Evolutionary conservation across 2,888 invertebrate species (phyloP).

Genomic region (Diarsia mendica): DNA sequence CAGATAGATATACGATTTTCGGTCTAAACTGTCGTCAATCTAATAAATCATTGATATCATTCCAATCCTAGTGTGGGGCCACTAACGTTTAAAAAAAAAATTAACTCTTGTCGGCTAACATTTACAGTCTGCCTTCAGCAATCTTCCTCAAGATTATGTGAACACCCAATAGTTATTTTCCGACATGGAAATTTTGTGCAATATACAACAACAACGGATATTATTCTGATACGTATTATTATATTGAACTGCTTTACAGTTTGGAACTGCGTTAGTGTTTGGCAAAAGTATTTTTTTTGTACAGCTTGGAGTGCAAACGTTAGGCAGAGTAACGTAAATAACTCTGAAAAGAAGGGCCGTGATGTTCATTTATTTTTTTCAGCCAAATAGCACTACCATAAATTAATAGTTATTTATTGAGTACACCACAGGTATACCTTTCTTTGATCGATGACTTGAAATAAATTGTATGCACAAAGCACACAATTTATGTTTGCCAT

Average conservation of each 20-base stretch:
- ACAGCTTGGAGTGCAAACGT: too few relatives aligned
- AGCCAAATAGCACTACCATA: background rate
- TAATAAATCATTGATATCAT: too few relatives aligned
- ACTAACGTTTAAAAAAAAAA: too few relatives aligned
- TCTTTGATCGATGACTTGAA: slow-evolving; percentile 24
- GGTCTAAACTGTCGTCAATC: too few relatives aligned
- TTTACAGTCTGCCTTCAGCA: too few relatives aligned
- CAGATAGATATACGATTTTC: too few relatives aligned
- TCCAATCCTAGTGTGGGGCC: too few relatives aligned
- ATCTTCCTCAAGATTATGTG: too few relatives aligned
- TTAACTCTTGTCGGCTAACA: too few relatives aligned
- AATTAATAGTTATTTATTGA: slow-evolving; percentile 10
- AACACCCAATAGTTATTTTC: background rate
- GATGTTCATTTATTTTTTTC: background rate
- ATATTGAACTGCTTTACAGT: too few relatives aligned
- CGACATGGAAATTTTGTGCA: background rate
- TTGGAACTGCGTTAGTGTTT: too few relatives aligned
- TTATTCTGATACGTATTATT: too few relatives aligned
- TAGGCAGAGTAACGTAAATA: background rate
- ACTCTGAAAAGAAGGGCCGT: background rate
- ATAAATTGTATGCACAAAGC: background rate
- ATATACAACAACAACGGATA: background rate
- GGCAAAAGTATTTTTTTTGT: background rate
- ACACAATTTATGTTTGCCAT: slow-evolving; percentile 10
- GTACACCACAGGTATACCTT: background rate